Evolutionary conservation across 92 coral and sea anemone genomes (phyloP).

Genomic region (Parazoanthus darwini): DNA sequence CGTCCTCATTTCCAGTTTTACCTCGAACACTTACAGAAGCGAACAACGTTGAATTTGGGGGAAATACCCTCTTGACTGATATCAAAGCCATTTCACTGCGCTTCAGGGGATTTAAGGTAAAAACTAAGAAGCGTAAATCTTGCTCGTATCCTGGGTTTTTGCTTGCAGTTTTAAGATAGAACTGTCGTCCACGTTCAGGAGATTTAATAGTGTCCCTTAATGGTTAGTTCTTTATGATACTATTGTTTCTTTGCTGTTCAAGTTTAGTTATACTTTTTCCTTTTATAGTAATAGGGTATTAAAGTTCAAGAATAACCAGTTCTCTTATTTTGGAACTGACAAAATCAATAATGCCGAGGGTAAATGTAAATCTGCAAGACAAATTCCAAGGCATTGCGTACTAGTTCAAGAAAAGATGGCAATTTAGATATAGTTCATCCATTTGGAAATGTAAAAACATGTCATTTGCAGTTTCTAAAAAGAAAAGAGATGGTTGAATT

Average conservation of each 20-base stretch:
- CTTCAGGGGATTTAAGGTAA: constrained; percentile 6
- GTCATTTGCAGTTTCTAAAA: not conserved
- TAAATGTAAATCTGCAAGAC: not conserved
- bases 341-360: not conserved
- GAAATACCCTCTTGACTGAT: not conserved
- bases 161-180: not conserved
- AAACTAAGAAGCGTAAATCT: not conserved
- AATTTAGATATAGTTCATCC: not conserved
- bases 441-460: not conserved
- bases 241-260: not conserved
- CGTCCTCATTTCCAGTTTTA: not conserved
- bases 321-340: not conserved
- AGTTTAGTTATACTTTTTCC: not conserved
- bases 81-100: not conserved
- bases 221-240: constrained; percentile 22
- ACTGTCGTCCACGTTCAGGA: not conserved
- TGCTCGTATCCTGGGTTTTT: not conserved
- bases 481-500: not conserved
- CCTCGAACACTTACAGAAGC: not conserved
- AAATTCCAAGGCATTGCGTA: constrained; percentile 3
- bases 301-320: not conserved
- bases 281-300: not conserved
- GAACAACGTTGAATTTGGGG: not conserved
- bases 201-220: constrained; percentile 29
- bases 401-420: not conserved